A percentile compares a stretch with the other conserved stretches of the same genome.
phyloP scores from a whole-genome alignment of 1,140 invertebrate genomes.

The Tetraneura akinire region DNA sequence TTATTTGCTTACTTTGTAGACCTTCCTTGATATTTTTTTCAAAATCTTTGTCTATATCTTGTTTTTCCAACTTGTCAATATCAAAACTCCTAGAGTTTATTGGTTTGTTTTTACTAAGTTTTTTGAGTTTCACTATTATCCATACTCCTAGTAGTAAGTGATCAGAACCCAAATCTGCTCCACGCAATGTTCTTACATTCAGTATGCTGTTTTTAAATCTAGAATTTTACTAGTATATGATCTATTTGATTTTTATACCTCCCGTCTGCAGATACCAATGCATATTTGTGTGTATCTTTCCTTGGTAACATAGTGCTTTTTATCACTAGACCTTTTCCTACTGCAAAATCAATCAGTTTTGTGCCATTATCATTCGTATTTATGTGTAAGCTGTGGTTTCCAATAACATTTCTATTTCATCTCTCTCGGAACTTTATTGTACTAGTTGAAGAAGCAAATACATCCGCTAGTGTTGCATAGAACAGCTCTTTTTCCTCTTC shows the following conservation, averaged over 20 bases:
- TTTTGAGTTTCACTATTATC: neutral
- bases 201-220: constrained; percentile 9
- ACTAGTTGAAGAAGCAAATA: no score
- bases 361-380: constrained; percentile 8
- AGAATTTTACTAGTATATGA: no score
- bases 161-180: neutral
- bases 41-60: neutral
- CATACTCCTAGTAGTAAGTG: neutral
- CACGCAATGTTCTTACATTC: neutral
- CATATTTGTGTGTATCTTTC: constrained; percentile 27
- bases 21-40: neutral
- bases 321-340: constrained; percentile 5
- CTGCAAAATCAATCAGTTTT: constrained; percentile 38
- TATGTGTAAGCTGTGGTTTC: constrained; percentile 29
- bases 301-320: constrained; percentile 44
- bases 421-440: no score
- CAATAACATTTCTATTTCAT: no score
- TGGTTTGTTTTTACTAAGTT: neutral
- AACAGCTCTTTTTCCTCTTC: no score
- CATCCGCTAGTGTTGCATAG: no score
- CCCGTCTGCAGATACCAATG: neutral
- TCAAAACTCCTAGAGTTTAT: neutral
- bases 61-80: neutral
- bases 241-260: neutral
- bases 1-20: neutral